A percentile compares a stretch with the other conserved stretches of the same genome.
These are phyloP conservation scores for Dichetophora obliterata DNA, from an alignment of 2,888 invertebrate genomes.

Conservation along the genomic window DNA sequence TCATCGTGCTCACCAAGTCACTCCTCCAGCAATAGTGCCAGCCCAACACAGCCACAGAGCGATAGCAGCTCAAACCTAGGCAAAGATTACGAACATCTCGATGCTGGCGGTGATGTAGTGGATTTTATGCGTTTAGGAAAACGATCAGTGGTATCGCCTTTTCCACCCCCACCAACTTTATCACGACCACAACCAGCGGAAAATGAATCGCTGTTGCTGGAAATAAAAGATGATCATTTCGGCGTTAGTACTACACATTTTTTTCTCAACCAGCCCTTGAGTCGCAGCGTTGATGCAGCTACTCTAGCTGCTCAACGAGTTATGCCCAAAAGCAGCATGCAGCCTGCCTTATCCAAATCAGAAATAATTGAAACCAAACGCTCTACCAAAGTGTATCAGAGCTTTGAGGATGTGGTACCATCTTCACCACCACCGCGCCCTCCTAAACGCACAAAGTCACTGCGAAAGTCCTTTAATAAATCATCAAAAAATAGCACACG, in stretches of 20 bases:
- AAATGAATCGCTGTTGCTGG: conserved; percentile 64
- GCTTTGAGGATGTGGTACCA: conserved; percentile 58
- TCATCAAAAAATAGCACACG: neutral
- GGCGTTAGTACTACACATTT: conserved; percentile 71
- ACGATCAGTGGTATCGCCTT: conserved; percentile 8
- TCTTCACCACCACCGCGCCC: conserved; percentile 56
- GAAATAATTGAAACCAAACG: conserved; percentile 61
- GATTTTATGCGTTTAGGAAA: conserved; percentile 12
- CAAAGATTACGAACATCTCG: conserved; percentile 56
- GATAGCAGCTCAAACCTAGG: conserved; percentile 58
- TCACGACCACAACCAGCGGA: conserved; percentile 66
- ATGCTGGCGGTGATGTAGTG: conserved; percentile 45
- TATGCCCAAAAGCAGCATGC: conserved; percentile 44
- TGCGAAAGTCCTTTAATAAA: conserved; percentile 51
- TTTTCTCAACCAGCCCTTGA: conserved; percentile 53
- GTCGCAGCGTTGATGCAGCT: conserved; percentile 64
- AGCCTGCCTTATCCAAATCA: conserved; percentile 60
- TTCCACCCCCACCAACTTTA: neutral
- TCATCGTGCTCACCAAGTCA: conserved; percentile 9
- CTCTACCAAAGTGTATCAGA: conserved; percentile 52
- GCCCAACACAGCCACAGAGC: conserved; percentile 51
- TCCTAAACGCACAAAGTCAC: conserved; percentile 63
- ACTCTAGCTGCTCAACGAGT: conserved; percentile 48
- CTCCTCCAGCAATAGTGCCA: conserved; percentile 49
- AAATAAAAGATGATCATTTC: conserved; percentile 77